Conservation (phyloP, 2,888 invertebrate species). For the Hesperia comma region DNA sequence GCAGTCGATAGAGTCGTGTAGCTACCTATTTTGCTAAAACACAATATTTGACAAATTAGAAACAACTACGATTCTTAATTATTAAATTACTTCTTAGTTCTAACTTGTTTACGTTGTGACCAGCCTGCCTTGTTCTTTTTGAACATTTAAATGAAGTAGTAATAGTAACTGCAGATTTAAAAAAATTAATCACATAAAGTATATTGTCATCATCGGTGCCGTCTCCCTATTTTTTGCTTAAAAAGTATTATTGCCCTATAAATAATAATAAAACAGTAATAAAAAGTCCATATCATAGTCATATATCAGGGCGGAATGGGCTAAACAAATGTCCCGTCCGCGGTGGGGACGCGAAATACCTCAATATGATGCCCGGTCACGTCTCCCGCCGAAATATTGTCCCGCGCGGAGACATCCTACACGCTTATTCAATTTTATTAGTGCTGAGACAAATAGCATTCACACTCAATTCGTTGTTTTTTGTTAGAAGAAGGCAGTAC, state of each 20-base stretch:
- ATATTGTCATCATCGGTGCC: too few relatives aligned
- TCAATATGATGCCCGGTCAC: constrained; percentile 43
- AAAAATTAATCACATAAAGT: too few relatives aligned
- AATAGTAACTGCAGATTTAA: too few relatives aligned
- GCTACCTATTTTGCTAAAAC: too few relatives aligned
- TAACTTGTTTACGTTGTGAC: too few relatives aligned
- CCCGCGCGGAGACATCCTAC: constrained; percentile 1
- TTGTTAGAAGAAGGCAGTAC: too few relatives aligned
- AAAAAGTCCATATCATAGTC: constrained; percentile 1
- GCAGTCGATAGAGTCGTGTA: too few relatives aligned
- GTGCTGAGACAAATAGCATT: neutral
- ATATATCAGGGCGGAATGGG: constrained; percentile 10
- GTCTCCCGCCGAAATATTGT: constrained; percentile 41
- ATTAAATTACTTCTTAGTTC: too few relatives aligned
- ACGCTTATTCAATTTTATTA: constrained; percentile 7
- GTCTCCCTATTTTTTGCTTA: neutral
- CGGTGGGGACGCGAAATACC: constrained; percentile 11
- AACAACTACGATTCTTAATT: too few relatives aligned
- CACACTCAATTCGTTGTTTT: neutral
- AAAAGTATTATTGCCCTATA: neutral
- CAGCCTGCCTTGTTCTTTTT: too few relatives aligned
- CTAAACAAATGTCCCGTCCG: constrained; percentile 11
- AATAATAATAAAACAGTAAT: constrained; percentile 2
- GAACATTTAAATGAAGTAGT: too few relatives aligned
- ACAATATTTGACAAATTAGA: too few relatives aligned